Conservation (phyloP, 2,113 vertebrate genomes). For the Cathartes aura region DNA sequence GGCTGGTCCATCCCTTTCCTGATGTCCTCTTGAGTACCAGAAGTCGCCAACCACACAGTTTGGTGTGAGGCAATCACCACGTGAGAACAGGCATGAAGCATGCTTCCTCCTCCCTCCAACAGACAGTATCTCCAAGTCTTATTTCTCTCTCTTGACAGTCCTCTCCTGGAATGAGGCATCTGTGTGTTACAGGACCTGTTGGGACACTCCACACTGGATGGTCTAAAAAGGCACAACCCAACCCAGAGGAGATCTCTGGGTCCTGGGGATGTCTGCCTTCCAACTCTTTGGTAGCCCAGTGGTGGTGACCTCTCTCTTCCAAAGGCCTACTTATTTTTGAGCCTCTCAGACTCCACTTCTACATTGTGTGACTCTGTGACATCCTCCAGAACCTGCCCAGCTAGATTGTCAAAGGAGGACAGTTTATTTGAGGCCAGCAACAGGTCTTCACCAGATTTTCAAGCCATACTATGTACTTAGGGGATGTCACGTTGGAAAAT, state of each 20-base stretch:
- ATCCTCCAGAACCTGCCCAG: neutral
- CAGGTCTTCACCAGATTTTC: neutral
- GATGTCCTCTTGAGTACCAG: fast-evolving
- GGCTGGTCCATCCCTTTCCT: neutral
- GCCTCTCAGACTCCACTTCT: neutral
- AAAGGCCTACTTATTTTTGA: neutral
- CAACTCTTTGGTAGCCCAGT: neutral
- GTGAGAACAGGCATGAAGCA: neutral
- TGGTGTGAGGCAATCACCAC: neutral
- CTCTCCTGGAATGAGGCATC: neutral
- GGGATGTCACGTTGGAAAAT: neutral
- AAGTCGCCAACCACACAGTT: neutral
- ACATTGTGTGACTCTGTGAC: neutral
- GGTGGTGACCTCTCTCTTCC: neutral
- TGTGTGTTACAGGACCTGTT: neutral
- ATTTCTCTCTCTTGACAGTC: neutral
- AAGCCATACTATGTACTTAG: neutral
- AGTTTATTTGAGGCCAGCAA: neutral
- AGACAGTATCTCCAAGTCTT: neutral
- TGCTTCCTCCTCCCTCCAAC: neutral
- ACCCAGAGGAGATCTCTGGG: neutral
- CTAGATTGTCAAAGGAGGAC: neutral
- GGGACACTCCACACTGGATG: neutral
- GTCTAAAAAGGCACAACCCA: neutral
- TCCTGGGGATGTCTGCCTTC: neutral